phyloP scores from a whole-genome alignment of 2,113 vertebrate genomes.

The Calyptommatus sinebrachiatus region DNA sequence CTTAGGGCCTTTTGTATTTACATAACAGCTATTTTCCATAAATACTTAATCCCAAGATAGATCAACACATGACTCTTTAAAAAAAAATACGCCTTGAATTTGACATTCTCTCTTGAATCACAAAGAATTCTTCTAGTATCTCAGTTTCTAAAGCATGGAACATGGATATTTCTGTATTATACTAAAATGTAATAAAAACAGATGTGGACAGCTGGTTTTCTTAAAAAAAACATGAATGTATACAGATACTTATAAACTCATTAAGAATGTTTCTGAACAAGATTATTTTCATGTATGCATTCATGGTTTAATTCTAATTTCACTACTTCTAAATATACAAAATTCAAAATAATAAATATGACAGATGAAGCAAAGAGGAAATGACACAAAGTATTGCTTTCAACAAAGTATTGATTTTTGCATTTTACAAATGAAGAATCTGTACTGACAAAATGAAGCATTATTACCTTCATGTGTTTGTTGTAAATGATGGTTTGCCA shows the following conservation, averaged over 20 bases:
- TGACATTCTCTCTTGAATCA: constrained; percentile 70
- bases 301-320: constrained; percentile 50
- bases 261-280: constrained; percentile 65
- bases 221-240: constrained; percentile 54
- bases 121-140: constrained; percentile 67
- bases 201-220: constrained; percentile 67
- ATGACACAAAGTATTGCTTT: too few relatives aligned
- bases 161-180: constrained; percentile 53
- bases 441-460: neutral
- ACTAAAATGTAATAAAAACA: constrained; percentile 66
- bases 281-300: constrained; percentile 67
- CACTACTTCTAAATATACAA: constrained; percentile 53
- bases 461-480: neutral
- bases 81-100: constrained; percentile 50
- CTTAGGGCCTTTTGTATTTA: constrained; percentile 17
- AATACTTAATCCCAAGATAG: constrained; percentile 46
- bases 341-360: constrained; percentile 37
- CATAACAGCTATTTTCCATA: constrained; percentile 49
- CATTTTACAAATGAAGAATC: too few relatives aligned
- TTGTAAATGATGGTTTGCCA: neutral
- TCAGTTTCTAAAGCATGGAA: constrained; percentile 54
- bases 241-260: constrained; percentile 56
- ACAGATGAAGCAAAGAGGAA: neutral
- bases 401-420: too few relatives aligned
- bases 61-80: neutral